phyloP scores from a whole-genome alignment of 2,797 vertebrate genomes.

The Echiichthys vipera region DNA sequence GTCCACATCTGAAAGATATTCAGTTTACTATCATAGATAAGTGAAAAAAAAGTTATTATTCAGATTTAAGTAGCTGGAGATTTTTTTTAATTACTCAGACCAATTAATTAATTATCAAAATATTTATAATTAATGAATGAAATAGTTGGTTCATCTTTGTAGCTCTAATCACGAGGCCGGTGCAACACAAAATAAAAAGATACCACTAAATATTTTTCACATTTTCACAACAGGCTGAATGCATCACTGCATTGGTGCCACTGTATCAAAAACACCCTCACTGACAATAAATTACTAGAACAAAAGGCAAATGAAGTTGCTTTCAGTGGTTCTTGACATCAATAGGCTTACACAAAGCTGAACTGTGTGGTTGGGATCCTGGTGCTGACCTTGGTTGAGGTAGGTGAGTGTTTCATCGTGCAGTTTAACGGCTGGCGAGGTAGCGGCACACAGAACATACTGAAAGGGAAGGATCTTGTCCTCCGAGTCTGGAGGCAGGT shows the following conservation, averaged over 20 bases:
- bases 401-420: conserved; percentile 98
- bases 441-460: conserved; percentile 97
- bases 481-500: conserved; percentile 90
- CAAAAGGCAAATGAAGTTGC: not conserved
- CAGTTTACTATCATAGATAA: no score
- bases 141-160: no score
- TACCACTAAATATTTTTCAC: not conserved
- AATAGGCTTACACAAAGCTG: conserved; percentile 6
- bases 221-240: not conserved
- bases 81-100: no score
- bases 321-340: not conserved
- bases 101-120: no score
- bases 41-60: no score
- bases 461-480: conserved; percentile 97
- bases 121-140: no score
- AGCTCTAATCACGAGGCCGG: no score
- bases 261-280: not conserved
- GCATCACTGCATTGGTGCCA: not conserved
- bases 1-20: no score
- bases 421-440: conserved; percentile 96
- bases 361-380: not conserved
- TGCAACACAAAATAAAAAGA: not conserved
- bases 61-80: no score
- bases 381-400: conserved; percentile 95
- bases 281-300: no score